Percentiles rank a stretch among this genome's conserved stretches.
These are phyloP conservation scores for Scolopax bukidnonensis DNA, from an alignment of 2,797 vertebrate genomes.

Conservation along the genomic window DNA sequence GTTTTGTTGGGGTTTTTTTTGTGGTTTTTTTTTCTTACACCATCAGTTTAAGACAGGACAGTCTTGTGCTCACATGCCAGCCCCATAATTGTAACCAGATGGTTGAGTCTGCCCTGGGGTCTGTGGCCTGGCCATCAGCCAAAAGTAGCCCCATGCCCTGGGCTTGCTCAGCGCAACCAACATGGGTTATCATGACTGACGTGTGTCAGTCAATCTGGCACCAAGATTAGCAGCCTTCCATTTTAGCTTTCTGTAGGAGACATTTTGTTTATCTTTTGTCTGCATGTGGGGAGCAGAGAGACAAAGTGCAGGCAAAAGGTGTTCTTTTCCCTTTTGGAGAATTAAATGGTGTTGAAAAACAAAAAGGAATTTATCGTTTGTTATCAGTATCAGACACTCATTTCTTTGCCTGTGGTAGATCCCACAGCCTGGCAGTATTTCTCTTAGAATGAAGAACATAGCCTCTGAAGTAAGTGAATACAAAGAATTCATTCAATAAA, in stretches of 20 bases:
- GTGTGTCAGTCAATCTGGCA: background rate
- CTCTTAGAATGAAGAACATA: background rate
- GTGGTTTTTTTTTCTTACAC: background rate
- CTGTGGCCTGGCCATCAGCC: background rate
- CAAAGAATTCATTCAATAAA: background rate
- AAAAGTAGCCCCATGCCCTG: fast-evolving
- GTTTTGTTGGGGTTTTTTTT: no score
- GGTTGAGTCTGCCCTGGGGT: fast-evolving
- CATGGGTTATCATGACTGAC: fast-evolving
- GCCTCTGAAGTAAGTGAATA: background rate
- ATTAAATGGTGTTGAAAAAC: background rate
- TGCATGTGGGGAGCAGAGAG: background rate
- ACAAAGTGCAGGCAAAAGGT: fast-evolving
- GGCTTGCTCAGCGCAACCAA: background rate
- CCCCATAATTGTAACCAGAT: fast-evolving
- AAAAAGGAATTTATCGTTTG: background rate
- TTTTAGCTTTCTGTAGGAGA: background rate
- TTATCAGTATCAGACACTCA: background rate
- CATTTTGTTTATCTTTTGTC: background rate
- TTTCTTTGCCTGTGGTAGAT: background rate
- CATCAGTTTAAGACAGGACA: background rate
- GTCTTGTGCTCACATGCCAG: background rate
- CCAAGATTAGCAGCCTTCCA: background rate
- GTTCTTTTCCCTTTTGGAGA: background rate
- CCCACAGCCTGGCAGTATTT: background rate